A percentile compares a stretch with the other conserved stretches of the same genome.
Conservation (phyloP, 2,888 invertebrate genomes). For the Drosophila parthenogenetica region DNA sequence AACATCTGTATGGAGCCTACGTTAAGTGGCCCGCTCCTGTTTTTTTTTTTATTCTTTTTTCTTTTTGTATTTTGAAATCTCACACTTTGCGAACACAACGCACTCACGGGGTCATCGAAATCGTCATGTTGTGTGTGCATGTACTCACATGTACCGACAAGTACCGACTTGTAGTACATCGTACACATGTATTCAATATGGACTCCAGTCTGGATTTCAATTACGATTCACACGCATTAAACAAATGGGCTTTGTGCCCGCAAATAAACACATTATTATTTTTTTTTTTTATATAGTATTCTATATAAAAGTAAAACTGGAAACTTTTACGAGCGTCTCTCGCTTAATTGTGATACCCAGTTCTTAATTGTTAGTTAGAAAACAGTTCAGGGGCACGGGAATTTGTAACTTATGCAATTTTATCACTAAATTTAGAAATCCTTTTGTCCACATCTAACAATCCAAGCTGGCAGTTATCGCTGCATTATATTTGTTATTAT, state of each 20-base stretch:
- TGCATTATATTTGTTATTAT: not conserved
- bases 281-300: not conserved
- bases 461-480: conserved; percentile 1
- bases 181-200: conserved; percentile 23
- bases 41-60: not conserved
- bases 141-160: conserved; percentile 14
- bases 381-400: too few relatives aligned
- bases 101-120: conserved; percentile 38
- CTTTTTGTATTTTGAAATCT: conserved; percentile 8
- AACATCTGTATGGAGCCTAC: conserved; percentile 1
- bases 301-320: conserved; percentile 1
- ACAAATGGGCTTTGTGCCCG: conserved; percentile 33
- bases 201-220: conserved; percentile 41
- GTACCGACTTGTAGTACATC: not conserved
- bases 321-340: conserved; percentile 30
- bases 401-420: not conserved
- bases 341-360: conserved; percentile 35
- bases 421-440: too few relatives aligned
- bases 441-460: too few relatives aligned
- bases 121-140: conserved; percentile 8
- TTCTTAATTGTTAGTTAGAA: conserved; percentile 24
- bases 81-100: conserved; percentile 25
- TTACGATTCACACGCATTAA: conserved; percentile 28
- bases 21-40: conserved; percentile 11
- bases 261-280: not conserved